Conservation (phyloP, 2,888 invertebrate species). For the Clivina fossor region DNA sequence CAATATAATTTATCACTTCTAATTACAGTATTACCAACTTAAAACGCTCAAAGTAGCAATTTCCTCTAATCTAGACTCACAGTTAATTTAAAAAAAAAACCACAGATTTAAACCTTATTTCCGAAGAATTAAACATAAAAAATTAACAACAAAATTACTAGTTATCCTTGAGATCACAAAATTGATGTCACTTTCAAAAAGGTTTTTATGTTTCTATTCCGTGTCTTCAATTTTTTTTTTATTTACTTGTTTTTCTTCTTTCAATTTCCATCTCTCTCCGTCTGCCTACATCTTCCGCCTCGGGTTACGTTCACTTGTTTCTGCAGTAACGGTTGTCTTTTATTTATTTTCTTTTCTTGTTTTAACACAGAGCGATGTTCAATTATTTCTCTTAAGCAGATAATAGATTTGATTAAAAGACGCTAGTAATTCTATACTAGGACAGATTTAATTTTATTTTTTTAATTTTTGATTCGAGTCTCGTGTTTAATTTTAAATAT, state of each 20-base stretch:
- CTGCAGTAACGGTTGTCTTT: too few species aligned
- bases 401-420: too few species aligned
- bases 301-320: neutral
- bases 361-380: neutral
- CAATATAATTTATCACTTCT: too few species aligned
- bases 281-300: neutral
- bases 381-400: neutral
- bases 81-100: too few species aligned
- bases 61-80: too few species aligned
- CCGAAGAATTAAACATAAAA: neutral
- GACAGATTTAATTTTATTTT: too few species aligned
- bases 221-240: conserved; percentile 4
- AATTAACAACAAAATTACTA: neutral
- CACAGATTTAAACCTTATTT: conserved; percentile 5
- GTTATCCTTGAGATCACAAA: conserved; percentile 22
- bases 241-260: neutral
- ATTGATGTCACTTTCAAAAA: conserved; percentile 29
- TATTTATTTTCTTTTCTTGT: neutral
- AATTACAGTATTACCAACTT: too few species aligned
- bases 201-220: conserved; percentile 31
- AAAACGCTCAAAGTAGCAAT: too few species aligned
- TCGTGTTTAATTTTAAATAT: too few species aligned
- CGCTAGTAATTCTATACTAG: too few species aligned
- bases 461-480: too few species aligned
- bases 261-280: neutral